Conservation (phyloP, 2,888 invertebrate species). For the Blastobasis lacticolella region DNA sequence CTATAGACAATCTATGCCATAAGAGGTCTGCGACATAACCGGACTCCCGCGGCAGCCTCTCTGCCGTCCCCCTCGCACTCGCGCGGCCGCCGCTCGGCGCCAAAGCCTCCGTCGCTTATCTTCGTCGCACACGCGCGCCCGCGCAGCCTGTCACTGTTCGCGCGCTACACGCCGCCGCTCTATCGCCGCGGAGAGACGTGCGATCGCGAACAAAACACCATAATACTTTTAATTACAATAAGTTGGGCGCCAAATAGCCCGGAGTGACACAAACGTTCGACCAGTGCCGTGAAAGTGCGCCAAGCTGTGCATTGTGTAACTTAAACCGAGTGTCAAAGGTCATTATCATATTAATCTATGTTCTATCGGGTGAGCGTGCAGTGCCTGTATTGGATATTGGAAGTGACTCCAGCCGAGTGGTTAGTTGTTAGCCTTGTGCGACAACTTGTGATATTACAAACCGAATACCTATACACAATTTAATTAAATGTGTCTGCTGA, state of each 20-base stretch:
- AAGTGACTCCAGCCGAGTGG: slow-evolving; percentile 48
- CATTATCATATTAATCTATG: slow-evolving; percentile 41
- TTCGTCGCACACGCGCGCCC: slow-evolving; percentile 45
- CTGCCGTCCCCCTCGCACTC: slow-evolving; percentile 43
- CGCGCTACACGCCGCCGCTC: slow-evolving; percentile 48
- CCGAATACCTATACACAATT: slow-evolving; percentile 47
- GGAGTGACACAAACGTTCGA: too few relatives aligned
- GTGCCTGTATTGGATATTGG: slow-evolving; percentile 36
- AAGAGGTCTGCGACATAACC: slow-evolving; percentile 55
- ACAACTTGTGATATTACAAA: slow-evolving; percentile 33
- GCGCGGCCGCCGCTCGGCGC: slow-evolving; percentile 28
- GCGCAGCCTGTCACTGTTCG: slow-evolving; percentile 55
- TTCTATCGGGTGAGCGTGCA: slow-evolving; percentile 52
- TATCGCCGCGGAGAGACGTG: slow-evolving; percentile 52
- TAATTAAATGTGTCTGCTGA: slow-evolving; percentile 7
- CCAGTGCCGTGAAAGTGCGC: too few relatives aligned
- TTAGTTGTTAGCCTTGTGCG: slow-evolving; percentile 55
- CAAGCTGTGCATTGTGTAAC: not conserved
- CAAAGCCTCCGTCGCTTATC: slow-evolving; percentile 55
- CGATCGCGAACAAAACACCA: slow-evolving; percentile 2
- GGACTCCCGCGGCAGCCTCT: slow-evolving; percentile 64
- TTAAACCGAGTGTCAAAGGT: slow-evolving; percentile 46
- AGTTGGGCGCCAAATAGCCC: not conserved
- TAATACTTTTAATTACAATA: slow-evolving; percentile 9
- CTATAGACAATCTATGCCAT: slow-evolving; percentile 43